Conservation (phyloP, 2,888 invertebrate genomes). For the Standfussiana lucernea region DNA sequence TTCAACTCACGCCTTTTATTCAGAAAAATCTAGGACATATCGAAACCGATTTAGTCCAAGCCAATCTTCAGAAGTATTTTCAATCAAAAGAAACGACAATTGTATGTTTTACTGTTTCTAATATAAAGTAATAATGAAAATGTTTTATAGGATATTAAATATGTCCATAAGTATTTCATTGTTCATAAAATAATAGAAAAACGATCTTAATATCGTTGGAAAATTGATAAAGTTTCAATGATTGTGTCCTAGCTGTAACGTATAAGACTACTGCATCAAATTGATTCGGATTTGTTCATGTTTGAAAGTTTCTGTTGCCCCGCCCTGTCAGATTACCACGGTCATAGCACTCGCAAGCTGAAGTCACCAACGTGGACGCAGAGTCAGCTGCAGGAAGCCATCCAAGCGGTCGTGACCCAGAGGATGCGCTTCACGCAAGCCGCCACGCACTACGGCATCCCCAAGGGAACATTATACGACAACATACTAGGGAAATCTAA, state of each 20-base stretch:
- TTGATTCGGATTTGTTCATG: conserved; percentile 35
- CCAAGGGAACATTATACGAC: conserved; percentile 94
- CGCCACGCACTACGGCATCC: conserved; percentile 93
- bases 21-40: conserved; percentile 27
- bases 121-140: conserved; percentile 56
- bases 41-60: conserved; percentile 34
- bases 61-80: conserved; percentile 48
- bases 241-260: not conserved
- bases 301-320: conserved; percentile 74
- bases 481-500: conserved; percentile 94
- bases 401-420: conserved; percentile 94
- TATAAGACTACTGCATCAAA: conserved; percentile 38
- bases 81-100: conserved; percentile 49
- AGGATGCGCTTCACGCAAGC: conserved; percentile 95
- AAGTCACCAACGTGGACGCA: conserved; percentile 95
- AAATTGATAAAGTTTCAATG: conserved; percentile 4
- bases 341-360: conserved; percentile 92
- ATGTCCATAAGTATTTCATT: conserved; percentile 52
- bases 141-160: conserved; percentile 40
- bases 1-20: conserved; percentile 23
- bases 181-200: conserved; percentile 45
- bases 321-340: conserved; percentile 87
- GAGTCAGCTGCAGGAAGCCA: conserved; percentile 93
- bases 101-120: conserved; percentile 56
- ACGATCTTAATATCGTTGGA: not conserved